These are phyloP conservation scores for Drosophila neotestacea DNA, from an alignment of 2,888 invertebrate species.

Conservation along the genomic window DNA sequence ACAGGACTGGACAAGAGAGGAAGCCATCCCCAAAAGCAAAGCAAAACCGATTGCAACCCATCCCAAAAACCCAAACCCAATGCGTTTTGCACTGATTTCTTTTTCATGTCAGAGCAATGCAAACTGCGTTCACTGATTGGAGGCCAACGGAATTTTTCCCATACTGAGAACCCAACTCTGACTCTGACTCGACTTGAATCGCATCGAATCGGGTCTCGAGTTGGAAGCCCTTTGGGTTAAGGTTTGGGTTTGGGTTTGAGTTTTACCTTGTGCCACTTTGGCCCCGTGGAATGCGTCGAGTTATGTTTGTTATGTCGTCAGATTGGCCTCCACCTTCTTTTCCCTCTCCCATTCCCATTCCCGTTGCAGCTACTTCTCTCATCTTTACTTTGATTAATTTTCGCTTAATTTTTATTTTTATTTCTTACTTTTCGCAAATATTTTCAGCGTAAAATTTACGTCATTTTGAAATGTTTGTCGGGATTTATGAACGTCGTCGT, in stretches of 20 bases:
- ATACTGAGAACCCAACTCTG: constrained; percentile 44
- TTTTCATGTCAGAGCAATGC: constrained; percentile 80
- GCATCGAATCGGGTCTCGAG: constrained; percentile 38
- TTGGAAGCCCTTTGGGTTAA: constrained; percentile 36
- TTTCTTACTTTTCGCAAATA: constrained; percentile 71
- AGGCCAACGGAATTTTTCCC: constrained; percentile 80
- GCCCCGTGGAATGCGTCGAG: constrained; percentile 72
- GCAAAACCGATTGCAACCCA: constrained; percentile 11
- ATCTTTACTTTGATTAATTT: constrained; percentile 71
- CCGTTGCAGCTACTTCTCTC: constrained; percentile 2
- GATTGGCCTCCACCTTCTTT: constrained; percentile 18
- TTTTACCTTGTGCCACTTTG: constrained; percentile 78
- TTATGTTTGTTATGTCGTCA: constrained; percentile 73
- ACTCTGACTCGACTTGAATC: constrained; percentile 29
- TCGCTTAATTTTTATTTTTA: constrained; percentile 81
- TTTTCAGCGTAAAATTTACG: constrained; percentile 69
- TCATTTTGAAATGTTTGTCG: constrained; percentile 72
- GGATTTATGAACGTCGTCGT: constrained; percentile 72
- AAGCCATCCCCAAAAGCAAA: neutral
- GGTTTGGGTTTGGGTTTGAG: constrained; percentile 15
- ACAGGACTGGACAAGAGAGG: constrained; percentile 6
- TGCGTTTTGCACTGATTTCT: constrained; percentile 80
- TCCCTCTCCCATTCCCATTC: neutral
- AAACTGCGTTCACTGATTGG: constrained; percentile 77
- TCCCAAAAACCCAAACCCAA: constrained; percentile 29